These are phyloP conservation scores for Turritopsis rubra DNA, from an alignment of 30 jellyfish, hydroid and myxozoan genomes.

Conservation along the genomic window DNA sequence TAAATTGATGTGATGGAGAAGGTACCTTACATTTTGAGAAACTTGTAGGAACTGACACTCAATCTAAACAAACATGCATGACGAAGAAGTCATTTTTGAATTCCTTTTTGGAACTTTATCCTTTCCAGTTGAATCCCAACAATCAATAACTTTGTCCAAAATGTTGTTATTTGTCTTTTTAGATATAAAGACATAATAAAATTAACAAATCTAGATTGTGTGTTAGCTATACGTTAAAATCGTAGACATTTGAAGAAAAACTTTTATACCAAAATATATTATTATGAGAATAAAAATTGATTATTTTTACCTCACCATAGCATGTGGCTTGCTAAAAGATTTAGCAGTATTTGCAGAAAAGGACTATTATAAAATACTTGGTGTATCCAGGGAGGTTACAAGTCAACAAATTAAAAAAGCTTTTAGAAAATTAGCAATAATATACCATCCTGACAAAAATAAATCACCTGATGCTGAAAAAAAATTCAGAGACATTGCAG, in stretches of 20 bases:
- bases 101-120: too few relatives aligned
- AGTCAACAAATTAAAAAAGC: slow-evolving; percentile 87
- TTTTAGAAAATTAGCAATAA: slow-evolving; percentile 82
- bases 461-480: slow-evolving; percentile 71
- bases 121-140: too few relatives aligned
- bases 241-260: neutral
- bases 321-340: slow-evolving; percentile 13
- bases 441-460: slow-evolving; percentile 93
- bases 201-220: neutral
- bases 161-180: neutral
- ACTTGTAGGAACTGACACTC: too few relatives aligned
- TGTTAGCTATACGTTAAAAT: neutral
- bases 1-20: too few relatives aligned
- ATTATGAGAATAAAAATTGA: slow-evolving; percentile 24
- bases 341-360: slow-evolving; percentile 39
- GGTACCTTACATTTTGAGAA: too few relatives aligned
- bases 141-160: too few relatives aligned
- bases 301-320: slow-evolving; percentile 15
- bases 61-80: too few relatives aligned
- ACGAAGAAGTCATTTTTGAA: too few relatives aligned
- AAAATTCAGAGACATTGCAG: slow-evolving; percentile 85
- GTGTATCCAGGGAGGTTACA: slow-evolving; percentile 71
- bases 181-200: neutral
- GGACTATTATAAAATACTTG: slow-evolving; percentile 84
- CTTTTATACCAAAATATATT: neutral